A percentile compares a stretch with the other conserved stretches of the same genome.
Conservation (phyloP, 1,140 invertebrate species). For the Pseudobourletiella spinata region DNA sequence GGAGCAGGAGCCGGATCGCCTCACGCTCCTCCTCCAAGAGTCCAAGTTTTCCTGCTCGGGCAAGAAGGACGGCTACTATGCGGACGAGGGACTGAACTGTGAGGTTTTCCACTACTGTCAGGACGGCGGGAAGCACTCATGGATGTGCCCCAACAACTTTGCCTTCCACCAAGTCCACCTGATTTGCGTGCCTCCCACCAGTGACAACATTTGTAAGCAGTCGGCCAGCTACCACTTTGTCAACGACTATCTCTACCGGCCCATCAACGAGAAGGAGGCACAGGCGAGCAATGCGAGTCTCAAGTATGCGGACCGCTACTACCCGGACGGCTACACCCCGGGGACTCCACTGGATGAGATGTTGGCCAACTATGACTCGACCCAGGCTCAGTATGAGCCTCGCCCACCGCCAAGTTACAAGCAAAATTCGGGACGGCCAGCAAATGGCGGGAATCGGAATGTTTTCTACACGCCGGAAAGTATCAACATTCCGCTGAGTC, state of each 20-base stretch:
- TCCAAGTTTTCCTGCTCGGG: constrained; percentile 29
- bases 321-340: constrained; percentile 21
- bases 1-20: constrained; percentile 21
- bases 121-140: constrained; percentile 78
- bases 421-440: background rate
- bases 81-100: constrained; percentile 76
- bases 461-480: constrained; percentile 74
- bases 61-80: constrained; percentile 60
- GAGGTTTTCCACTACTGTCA: constrained; percentile 93
- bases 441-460: constrained; percentile 37
- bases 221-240: constrained; percentile 84
- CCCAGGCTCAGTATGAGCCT: background rate
- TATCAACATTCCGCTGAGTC: constrained; percentile 71
- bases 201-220: constrained; percentile 75
- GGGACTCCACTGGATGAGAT: constrained; percentile 12
- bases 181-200: constrained; percentile 82
- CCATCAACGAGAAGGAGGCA: constrained; percentile 69
- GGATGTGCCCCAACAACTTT: constrained; percentile 86
- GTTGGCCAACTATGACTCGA: constrained; percentile 1
- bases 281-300: constrained; percentile 69
- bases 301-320: constrained; percentile 61
- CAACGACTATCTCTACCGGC: constrained; percentile 75
- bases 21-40: constrained; percentile 22
- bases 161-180: constrained; percentile 87
- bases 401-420: background rate